A percentile compares a stretch with the other conserved stretches of the same genome.
Conservation (phyloP, 2,113 vertebrate genomes). For the Syngnathus scovelli region DNA sequence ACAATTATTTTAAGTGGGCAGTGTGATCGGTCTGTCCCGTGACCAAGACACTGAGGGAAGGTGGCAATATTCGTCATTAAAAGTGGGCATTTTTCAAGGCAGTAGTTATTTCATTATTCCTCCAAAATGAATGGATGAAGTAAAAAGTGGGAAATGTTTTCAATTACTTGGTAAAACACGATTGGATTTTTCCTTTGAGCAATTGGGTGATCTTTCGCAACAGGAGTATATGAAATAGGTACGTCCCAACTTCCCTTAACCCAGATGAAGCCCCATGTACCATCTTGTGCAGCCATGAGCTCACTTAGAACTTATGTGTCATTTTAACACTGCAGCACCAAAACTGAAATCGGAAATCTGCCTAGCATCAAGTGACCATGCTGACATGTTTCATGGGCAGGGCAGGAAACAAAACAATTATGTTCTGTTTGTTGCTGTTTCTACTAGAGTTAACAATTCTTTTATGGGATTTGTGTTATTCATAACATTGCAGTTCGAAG, state of each 20-base stretch:
- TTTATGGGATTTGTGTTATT: neutral
- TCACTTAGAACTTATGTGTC: conserved; percentile 25
- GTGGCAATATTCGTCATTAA: too few relatives aligned
- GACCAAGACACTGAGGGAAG: too few relatives aligned
- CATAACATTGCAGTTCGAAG: neutral
- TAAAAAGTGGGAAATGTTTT: too few relatives aligned
- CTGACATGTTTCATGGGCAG: neutral
- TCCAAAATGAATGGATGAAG: too few relatives aligned
- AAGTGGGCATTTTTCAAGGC: too few relatives aligned
- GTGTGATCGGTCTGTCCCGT: too few relatives aligned
- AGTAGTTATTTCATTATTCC: too few relatives aligned
- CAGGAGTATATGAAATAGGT: neutral
- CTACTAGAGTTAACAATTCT: neutral
- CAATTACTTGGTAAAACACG: too few relatives aligned
- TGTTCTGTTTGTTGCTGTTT: neutral
- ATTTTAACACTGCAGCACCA: conserved; percentile 4
- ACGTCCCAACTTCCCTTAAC: conserved; percentile 11
- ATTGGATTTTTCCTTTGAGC: conserved; percentile 4
- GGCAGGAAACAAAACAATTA: neutral
- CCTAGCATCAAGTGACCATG: neutral
- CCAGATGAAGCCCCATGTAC: conserved; percentile 9
- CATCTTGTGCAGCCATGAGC: conserved; percentile 9
- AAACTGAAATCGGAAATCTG: neutral
- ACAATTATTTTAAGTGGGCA: too few relatives aligned
- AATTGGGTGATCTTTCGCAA: neutral